A percentile compares a stretch with the other conserved stretches of the same genome.
Evolutionary conservation across 1,140 invertebrate genomes (phyloP).

Genomic region (Whitmania pigra): DNA sequence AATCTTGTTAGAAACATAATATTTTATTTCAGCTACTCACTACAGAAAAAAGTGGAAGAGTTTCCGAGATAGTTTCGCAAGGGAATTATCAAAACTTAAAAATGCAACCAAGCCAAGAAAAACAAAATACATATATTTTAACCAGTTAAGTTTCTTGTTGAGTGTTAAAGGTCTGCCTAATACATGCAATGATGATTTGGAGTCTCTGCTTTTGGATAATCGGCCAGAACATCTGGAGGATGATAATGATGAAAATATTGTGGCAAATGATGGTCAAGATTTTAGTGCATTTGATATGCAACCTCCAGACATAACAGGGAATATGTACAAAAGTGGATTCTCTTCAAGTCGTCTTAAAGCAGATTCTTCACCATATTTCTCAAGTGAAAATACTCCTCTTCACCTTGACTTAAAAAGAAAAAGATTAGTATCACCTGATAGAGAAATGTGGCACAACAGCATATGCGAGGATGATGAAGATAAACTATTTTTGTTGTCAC

Average conservation of each 20-base stretch:
- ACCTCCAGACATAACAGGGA: not conserved
- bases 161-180: conserved; percentile 2
- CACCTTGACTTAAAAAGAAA: too few relatives aligned
- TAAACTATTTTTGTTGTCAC: conserved; percentile 7
- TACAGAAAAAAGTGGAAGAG: conserved; percentile 13
- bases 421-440: too few relatives aligned
- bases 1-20: not conserved
- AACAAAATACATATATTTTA: conserved; percentile 11
- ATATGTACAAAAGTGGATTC: not conserved
- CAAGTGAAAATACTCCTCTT: too few relatives aligned
- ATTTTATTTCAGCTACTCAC: conserved; percentile 3
- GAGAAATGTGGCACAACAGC: too few relatives aligned
- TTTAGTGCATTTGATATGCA: conserved; percentile 4
- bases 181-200: not conserved
- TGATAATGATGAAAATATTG: conserved; percentile 8
- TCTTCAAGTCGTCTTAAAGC: not conserved
- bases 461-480: not conserved
- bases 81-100: conserved; percentile 5
- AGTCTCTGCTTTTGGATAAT: not conserved
- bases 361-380: too few relatives aligned
- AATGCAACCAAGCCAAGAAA: conserved; percentile 7
- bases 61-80: conserved; percentile 8
- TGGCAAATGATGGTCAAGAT: conserved; percentile 3
- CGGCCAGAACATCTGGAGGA: conserved; percentile 1
- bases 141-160: conserved; percentile 5